Base-by-base conservation (phyloP, 2,888 invertebrate genomes). In the Drosophila macrospina region DNA sequence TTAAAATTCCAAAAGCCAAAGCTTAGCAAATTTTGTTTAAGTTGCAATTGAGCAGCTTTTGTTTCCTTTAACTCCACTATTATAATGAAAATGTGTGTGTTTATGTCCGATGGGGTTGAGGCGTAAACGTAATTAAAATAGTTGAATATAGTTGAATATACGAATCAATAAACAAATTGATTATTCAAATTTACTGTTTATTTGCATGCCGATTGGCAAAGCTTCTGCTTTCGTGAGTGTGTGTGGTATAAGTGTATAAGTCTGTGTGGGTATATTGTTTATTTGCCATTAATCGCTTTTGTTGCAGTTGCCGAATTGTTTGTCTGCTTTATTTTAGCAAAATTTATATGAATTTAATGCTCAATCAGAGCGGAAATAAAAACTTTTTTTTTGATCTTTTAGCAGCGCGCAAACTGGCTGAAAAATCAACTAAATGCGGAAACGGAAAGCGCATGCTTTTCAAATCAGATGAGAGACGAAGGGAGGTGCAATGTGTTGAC, bases 111-210 rank as follows among this genome's bases (percentile, higher is more conserved):
- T 47, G 57, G 66, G 51, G 56, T 56, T 66, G 48, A 65, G 64
- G 50, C 76, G 67, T 62, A 76, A 80, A 71, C 78, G 85, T 78
- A 87, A 85, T 84, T 84, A 87, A 84, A 87, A 85, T n/a, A n/a
- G 20, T 20, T 20, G 20, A 20, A 20, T 20, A 3, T 78, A 77
- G 80, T 73, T 79, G 69, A 86, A 72, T 79, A 73, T 74, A 71
- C 86, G 83, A 82, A 82, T 86, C 80, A 88, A 85, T 78, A 84
- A 88, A 80, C 84, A 87, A 87, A 84, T 86, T 87, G 83, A 86
- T 84, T 84, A 84, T 84, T 86, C 83, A 84, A 84, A 86, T 85
- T 85, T 79, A 79, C 70, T 69, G 71, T 87, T 84, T 81, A 81
- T 87, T 84, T 82, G 81, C 72, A 69, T 80, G 72, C 50, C 64